These are phyloP conservation scores for Hypsibius dujardini DNA, from an alignment of 1,140 invertebrate species.

Conservation along the genomic window DNA sequence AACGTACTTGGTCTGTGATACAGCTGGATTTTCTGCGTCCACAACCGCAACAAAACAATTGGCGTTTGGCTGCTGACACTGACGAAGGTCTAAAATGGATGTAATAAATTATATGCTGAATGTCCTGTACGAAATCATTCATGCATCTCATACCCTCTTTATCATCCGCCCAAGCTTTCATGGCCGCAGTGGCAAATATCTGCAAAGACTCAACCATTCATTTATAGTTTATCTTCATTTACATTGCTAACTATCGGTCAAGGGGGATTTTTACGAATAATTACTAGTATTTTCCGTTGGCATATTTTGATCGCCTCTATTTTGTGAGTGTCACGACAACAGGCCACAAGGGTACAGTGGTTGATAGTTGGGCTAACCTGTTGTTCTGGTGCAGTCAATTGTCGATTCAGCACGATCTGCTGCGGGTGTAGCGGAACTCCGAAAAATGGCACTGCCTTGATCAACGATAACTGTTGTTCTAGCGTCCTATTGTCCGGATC, in stretches of 20 bases:
- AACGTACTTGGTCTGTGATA: not conserved
- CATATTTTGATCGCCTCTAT: too few species aligned
- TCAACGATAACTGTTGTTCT: not conserved
- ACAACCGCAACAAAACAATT: constrained; percentile 1
- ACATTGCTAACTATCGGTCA: too few species aligned
- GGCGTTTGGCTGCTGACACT: not conserved
- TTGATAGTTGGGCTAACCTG: too few species aligned
- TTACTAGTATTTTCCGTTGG: too few species aligned
- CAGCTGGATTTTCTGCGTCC: constrained; percentile 13
- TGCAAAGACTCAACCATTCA: too few species aligned
- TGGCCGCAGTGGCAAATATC: constrained; percentile 14
- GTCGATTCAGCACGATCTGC: not conserved
- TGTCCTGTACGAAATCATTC: not conserved
- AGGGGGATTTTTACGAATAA: too few species aligned
- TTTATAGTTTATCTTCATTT: too few species aligned
- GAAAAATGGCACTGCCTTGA: constrained; percentile 12
- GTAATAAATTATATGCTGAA: not conserved
- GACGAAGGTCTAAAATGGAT: not conserved
- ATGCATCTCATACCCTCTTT: not conserved
- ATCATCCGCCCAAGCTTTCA: constrained; percentile 8
- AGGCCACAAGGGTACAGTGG: too few species aligned
- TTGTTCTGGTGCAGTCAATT: not conserved
- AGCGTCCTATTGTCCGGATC: not conserved
- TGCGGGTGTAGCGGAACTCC: not conserved
- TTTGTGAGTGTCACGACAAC: too few species aligned